A percentile compares a stretch with the other conserved stretches of the same genome.
These are phyloP conservation scores for Lagria hirta DNA, from an alignment of 2,888 invertebrate genomes.

Conservation along the genomic window DNA sequence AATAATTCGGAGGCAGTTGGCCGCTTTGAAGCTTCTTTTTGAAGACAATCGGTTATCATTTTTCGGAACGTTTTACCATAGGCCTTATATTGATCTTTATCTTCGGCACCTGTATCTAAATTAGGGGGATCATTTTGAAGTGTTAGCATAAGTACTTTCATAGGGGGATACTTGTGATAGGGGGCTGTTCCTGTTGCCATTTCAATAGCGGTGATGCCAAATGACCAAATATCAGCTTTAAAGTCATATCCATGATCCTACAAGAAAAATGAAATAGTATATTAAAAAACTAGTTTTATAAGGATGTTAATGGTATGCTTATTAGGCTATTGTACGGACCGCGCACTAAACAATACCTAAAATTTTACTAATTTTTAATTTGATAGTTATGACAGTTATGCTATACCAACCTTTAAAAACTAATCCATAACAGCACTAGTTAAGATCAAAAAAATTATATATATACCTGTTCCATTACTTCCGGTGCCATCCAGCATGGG, in stretches of 20 bases:
- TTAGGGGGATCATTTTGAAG: constrained; percentile 97
- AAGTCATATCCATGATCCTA: constrained; percentile 97
- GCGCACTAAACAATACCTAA: too few species aligned
- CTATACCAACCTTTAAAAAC: too few species aligned
- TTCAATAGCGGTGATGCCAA: constrained; percentile 97
- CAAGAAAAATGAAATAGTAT: constrained; percentile 31
- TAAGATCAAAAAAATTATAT: constrained; percentile 28
- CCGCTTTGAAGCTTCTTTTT: constrained; percentile 91
- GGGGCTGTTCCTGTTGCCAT: constrained; percentile 98
- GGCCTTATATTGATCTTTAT: constrained; percentile 96
- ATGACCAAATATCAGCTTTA: constrained; percentile 93
- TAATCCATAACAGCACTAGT: too few species aligned
- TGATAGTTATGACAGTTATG: too few species aligned
- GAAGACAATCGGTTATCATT: constrained; percentile 94
- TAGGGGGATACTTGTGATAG: constrained; percentile 97
- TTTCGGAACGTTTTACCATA: constrained; percentile 97
- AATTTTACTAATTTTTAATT: too few species aligned
- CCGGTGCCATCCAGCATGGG: constrained; percentile 99
- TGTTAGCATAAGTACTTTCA: constrained; percentile 98
- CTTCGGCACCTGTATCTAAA: constrained; percentile 91
- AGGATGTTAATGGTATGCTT: background rate
- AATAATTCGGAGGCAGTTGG: constrained; percentile 94
- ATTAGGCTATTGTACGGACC: background rate
- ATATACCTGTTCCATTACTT: constrained; percentile 99
- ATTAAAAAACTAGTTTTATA: background rate